Evolutionary conservation across 2,113 vertebrate genomes (phyloP).

Genomic region (Aythya baeri): DNA sequence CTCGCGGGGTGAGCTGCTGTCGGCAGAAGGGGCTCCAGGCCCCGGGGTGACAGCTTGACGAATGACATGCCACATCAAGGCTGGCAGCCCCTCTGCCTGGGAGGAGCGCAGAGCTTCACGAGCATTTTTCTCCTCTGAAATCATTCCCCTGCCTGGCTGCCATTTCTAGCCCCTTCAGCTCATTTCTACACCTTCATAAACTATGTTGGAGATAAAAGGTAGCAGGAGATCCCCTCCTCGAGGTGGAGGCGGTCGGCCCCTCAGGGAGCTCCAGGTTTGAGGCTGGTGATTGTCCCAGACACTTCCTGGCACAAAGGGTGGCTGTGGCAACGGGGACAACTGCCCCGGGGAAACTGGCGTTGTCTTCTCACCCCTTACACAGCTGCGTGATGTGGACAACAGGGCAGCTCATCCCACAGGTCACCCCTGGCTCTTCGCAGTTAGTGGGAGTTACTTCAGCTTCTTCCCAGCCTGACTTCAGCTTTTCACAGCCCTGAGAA

Average conservation of each 20-base stretch:
- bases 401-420: not conserved
- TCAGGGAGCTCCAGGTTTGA: not conserved
- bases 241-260: not conserved
- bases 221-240: not conserved
- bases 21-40: not conserved
- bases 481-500: not conserved
- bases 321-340: not conserved
- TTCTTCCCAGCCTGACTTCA: not conserved
- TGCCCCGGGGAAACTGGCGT: not conserved
- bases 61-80: constrained; percentile 49
- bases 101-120: constrained; percentile 42
- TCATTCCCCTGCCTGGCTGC: constrained; percentile 23
- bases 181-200: not conserved
- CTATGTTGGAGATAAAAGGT: not conserved
- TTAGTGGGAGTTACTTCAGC: not conserved
- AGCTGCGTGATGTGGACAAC: rapidly evolving
- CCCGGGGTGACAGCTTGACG: constrained; percentile 47
- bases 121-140: constrained; percentile 70
- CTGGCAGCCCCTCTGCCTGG: constrained; percentile 63
- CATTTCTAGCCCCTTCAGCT: not conserved
- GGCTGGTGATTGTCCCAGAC: not conserved
- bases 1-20: not conserved
- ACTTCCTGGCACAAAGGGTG: not conserved
- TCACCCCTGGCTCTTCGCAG: not conserved
- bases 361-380: not conserved